Conservation (phyloP, 1,140 invertebrate species). For the Drosophila sp. region DNA sequence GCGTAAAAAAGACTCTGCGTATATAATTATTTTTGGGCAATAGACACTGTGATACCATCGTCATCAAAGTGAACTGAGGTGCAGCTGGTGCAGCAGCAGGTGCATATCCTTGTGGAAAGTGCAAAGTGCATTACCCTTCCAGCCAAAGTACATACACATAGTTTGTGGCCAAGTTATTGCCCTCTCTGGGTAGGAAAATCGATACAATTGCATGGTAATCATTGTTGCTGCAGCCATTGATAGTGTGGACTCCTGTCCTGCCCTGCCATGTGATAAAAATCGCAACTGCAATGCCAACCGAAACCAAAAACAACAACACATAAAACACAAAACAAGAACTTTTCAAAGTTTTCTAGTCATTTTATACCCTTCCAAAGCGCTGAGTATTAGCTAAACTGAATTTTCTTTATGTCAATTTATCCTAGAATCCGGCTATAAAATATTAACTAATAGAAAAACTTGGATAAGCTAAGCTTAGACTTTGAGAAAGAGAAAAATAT, state of each 20-base stretch:
- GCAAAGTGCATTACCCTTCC: constrained; percentile 81
- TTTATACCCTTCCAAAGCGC: neutral
- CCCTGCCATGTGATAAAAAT: constrained; percentile 50
- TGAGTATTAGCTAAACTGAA: neutral
- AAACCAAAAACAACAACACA: constrained; percentile 28
- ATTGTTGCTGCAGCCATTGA: constrained; percentile 43
- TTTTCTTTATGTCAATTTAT: too few species aligned
- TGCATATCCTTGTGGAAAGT: constrained; percentile 58
- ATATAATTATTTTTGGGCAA: too few species aligned
- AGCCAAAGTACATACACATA: constrained; percentile 26
- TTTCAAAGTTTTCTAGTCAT: constrained; percentile 15
- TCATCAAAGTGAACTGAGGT: too few species aligned
- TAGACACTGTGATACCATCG: too few species aligned
- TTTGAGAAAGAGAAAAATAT: too few species aligned
- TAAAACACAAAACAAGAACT: constrained; percentile 22
- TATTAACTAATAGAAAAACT: too few species aligned
- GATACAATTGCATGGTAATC: constrained; percentile 64
- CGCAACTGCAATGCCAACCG: constrained; percentile 60
- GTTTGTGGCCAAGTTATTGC: constrained; percentile 72
- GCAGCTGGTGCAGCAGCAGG: neutral
- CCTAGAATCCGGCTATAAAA: too few species aligned
- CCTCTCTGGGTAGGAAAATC: constrained; percentile 66
- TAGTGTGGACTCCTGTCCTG: constrained; percentile 17
- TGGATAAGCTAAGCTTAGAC: too few species aligned
- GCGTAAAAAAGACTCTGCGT: too few species aligned